Percentiles rank a stretch among this genome's conserved stretches.
phyloP scores from a whole-genome alignment of 2,888 invertebrate genomes.

The Xanthia icteritia region DNA sequence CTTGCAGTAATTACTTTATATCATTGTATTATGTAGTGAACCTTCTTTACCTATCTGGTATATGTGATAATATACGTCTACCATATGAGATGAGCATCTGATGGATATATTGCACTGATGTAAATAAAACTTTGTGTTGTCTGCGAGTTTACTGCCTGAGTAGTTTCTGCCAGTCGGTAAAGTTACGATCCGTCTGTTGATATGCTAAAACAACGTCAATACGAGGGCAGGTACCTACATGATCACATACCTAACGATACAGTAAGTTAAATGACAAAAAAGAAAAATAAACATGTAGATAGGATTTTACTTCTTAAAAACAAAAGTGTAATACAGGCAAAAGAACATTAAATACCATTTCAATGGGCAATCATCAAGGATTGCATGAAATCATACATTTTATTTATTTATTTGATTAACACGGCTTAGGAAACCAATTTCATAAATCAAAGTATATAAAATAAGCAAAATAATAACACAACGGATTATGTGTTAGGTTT shows the following conservation, averaged over 20 bases:
- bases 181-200: slow-evolving; percentile 14
- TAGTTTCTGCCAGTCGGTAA: slow-evolving; percentile 1
- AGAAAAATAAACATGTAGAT: too few species aligned
- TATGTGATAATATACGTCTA: background rate
- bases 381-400: slow-evolving; percentile 3
- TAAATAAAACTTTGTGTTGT: slow-evolving; percentile 47
- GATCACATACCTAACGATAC: background rate
- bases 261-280: background rate
- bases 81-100: slow-evolving; percentile 43
- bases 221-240: background rate
- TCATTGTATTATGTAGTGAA: background rate
- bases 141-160: slow-evolving; percentile 19
- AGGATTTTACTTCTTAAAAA: background rate
- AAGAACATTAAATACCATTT: background rate
- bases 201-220: background rate
- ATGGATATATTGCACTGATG: slow-evolving; percentile 51
- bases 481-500: too few species aligned
- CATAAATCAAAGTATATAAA: too few species aligned
- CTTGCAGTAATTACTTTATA: background rate
- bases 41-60: background rate
- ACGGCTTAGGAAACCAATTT: too few species aligned
- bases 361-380: background rate
- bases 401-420: too few species aligned
- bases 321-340: background rate
- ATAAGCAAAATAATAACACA: too few species aligned